phyloP scores from a whole-genome alignment of 2,797 vertebrate genomes.

The Botia almorhae region DNA sequence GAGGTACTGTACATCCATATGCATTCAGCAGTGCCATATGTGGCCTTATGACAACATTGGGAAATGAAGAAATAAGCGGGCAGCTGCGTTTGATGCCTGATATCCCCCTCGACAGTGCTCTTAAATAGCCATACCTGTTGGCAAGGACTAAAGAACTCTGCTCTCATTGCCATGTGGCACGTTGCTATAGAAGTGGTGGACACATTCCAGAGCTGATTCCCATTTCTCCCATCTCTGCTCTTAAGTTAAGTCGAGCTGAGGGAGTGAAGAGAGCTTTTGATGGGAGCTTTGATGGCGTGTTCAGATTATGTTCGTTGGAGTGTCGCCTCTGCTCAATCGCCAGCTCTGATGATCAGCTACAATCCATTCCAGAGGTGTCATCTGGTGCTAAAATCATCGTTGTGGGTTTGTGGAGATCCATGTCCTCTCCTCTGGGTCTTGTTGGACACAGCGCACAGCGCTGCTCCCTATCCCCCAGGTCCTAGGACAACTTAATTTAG shows the following conservation, averaged over 20 bases:
- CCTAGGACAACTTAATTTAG: conserved; percentile 41
- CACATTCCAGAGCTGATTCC: conserved; percentile 14
- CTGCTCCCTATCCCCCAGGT: conserved; percentile 33
- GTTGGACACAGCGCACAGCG: conserved; percentile 33
- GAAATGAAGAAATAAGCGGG: conserved; percentile 44
- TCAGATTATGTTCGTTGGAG: not conserved
- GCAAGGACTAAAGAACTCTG: conserved; percentile 57
- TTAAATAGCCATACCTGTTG: conserved; percentile 62
- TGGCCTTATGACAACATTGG: conserved; percentile 46
- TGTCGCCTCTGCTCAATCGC: not conserved
- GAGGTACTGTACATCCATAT: not conserved
- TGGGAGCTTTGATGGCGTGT: not conserved
- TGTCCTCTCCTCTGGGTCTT: conserved; percentile 35
- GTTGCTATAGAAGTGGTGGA: conserved; percentile 15
- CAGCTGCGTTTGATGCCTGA: conserved; percentile 31
- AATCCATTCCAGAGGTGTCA: not conserved
- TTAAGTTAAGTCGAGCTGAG: not conserved
- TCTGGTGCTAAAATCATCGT: not conserved
- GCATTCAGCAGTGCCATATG: conserved; percentile 43
- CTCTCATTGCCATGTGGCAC: conserved; percentile 47
- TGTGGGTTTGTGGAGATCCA: not conserved
- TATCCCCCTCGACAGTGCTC: conserved; percentile 52
- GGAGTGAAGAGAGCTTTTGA: not conserved
- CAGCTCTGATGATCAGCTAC: not conserved
- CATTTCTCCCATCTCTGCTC: not conserved